Conservation (phyloP, 1,140 invertebrate species). For the Phortica variegata region DNA sequence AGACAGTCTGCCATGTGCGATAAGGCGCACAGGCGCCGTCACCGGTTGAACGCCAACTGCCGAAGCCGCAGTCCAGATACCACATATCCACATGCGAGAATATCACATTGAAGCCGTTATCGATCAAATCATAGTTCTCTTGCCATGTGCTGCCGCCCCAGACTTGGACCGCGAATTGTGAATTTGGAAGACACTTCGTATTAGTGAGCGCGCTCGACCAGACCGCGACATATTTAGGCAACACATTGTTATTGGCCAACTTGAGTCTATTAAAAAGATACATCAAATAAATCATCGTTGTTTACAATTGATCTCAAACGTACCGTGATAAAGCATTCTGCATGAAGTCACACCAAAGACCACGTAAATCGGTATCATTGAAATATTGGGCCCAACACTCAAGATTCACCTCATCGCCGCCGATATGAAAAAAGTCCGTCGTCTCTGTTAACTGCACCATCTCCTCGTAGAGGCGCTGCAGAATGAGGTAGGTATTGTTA, state of each 20-base stretch:
- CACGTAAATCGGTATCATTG: conserved; percentile 73
- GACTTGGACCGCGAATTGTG: conserved; percentile 66
- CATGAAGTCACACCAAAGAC: conserved; percentile 77
- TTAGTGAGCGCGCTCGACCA: conserved; percentile 81
- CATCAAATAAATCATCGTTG: not conserved
- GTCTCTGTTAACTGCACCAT: conserved; percentile 67
- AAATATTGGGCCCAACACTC: conserved; percentile 75
- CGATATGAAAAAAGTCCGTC: conserved; percentile 75
- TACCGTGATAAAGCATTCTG: conserved; percentile 62
- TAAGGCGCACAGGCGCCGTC: conserved; percentile 78
- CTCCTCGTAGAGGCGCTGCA: conserved; percentile 69
- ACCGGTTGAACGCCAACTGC: conserved; percentile 69
- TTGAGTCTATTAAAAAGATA: conserved; percentile 54
- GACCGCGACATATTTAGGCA: conserved; percentile 66
- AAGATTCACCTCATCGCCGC: conserved; percentile 79
- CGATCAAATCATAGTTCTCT: conserved; percentile 71
- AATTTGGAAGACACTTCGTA: conserved; percentile 67
- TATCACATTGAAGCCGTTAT: conserved; percentile 74
- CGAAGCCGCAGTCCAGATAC: conserved; percentile 84
- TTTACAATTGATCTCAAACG: not conserved
- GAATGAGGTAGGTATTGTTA: conserved; percentile 69
- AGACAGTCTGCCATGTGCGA: conserved; percentile 79
- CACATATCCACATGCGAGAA: conserved; percentile 81
- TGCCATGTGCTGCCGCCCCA: conserved; percentile 78
- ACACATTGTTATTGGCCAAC: conserved; percentile 66